Base-by-base conservation (phyloP, 2,113 vertebrate genomes). In the Oryzias curvinotus region DNA sequence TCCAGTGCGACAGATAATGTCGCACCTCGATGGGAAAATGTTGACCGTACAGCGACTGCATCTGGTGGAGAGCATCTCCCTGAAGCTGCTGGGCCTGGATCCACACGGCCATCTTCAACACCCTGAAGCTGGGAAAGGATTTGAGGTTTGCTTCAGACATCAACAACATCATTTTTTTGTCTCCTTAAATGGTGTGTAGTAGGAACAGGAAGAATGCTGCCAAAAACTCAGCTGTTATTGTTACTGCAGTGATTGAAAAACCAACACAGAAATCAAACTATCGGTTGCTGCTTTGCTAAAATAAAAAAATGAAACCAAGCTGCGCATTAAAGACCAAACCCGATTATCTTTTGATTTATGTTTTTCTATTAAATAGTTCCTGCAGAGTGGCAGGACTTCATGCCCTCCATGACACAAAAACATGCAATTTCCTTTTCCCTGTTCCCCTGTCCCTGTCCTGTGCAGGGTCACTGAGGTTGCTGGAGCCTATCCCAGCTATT, bases 21-120 rank as follows among this genome's bases (percentile, higher is more conserved):
- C 96, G 94, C 85, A 98, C 97, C 78, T 99, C 96, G 8, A 98
- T 98, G 69, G 97, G 96, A 69, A 99, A 99, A 90, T 98, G 97
- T 81, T 98, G 96, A 4, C 97, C 96, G 0, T 98, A 98, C 4
- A 99, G 92, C 0, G 95, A 96, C 88, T 99, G 97, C 96, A 98
- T 98, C 91, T 98, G 96, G 83, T 96, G 96, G 69, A 99, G 90
- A 5, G 97, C 96, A 67, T 98, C 96, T 1, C 97, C 97, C 87
- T 98, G 96, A 52, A 99, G 93, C 91, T 98, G 96, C 92, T 99
- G 97, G 72, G 96, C 97, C 91, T 97, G 96, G 84, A 98, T 98
- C 97, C 97, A 98, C 88, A 96, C 95, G 0, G 97, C 95, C 97
- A 98, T 99, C 89, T 89, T 91, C 87, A 82, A 87, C 78, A 86